Evolutionary conservation across 1,140 invertebrate species (phyloP).

Genomic region (Bombyx mori): DNA sequence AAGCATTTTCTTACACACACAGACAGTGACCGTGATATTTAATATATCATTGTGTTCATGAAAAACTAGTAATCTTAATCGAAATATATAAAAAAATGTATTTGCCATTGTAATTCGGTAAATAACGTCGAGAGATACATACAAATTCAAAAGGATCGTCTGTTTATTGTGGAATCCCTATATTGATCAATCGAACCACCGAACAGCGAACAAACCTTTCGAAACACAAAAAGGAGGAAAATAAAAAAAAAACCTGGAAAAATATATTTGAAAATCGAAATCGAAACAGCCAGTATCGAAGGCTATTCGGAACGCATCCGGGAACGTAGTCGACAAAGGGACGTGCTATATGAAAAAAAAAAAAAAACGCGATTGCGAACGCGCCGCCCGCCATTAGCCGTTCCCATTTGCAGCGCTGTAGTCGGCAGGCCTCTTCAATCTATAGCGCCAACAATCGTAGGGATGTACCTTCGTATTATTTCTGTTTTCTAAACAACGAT

Average conservation of each 20-base stretch:
- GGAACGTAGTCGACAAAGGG: conserved; percentile 59
- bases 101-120: too few relatives aligned
- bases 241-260: conserved; percentile 19
- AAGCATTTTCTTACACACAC: too few relatives aligned
- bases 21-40: too few relatives aligned
- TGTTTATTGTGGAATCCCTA: too few relatives aligned
- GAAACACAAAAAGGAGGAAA: not conserved
- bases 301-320: conserved; percentile 56
- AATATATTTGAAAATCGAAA: conserved; percentile 29
- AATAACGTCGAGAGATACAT: too few relatives aligned
- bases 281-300: conserved; percentile 46
- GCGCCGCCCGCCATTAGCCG: conserved; percentile 58
- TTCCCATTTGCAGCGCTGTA: conserved; percentile 55
- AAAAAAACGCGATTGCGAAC: conserved; percentile 47
- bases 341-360: conserved; percentile 52
- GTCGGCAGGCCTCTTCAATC: conserved; percentile 57
- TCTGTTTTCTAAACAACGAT: too few relatives aligned
- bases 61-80: too few relatives aligned
- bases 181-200: conserved; percentile 5
- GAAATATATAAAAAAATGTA: too few relatives aligned
- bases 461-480: conserved; percentile 22
- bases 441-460: conserved; percentile 57
- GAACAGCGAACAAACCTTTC: not conserved
- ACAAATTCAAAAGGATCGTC: too few relatives aligned
- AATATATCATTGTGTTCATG: too few relatives aligned